Evolutionary conservation across 2,797 vertebrate genomes (phyloP).

Genomic region (Orientallactaga sibirica): DNA sequence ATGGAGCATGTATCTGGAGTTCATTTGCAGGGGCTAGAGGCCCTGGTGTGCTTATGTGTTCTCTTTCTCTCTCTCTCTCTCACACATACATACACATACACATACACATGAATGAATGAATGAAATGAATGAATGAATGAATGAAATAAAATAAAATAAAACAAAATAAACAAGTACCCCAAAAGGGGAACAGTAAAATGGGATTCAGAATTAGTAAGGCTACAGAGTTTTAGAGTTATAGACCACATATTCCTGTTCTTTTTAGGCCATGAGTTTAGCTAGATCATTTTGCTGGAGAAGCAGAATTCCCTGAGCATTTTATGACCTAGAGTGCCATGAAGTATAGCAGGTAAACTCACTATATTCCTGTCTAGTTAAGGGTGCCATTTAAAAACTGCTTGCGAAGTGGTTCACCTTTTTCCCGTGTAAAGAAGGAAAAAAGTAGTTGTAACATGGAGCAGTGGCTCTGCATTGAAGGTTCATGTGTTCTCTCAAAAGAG

Average conservation of each 20-base stretch:
- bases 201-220: background rate
- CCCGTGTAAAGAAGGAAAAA: background rate
- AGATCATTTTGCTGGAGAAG: background rate
- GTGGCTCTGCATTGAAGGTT: conserved; percentile 9
- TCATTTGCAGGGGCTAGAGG: too few relatives aligned
- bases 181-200: background rate
- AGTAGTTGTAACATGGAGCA: background rate
- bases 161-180: background rate
- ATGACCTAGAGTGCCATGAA: background rate
- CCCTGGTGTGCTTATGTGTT: too few relatives aligned
- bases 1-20: too few relatives aligned
- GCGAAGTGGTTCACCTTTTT: background rate
- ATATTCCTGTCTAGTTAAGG: background rate
- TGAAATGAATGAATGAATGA: too few relatives aligned
- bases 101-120: too few relatives aligned
- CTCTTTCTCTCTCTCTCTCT: too few relatives aligned
- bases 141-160: too few relatives aligned
- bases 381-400: background rate
- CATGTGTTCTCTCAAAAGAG: background rate
- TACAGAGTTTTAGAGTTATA: background rate
- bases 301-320: background rate
- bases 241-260: background rate
- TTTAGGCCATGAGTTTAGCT: conserved; percentile 6
- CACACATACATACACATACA: too few relatives aligned
- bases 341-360: background rate